Evolutionary conservation across 2,113 vertebrate species (phyloP).

Genomic region (Myanophis thanlyinensis): DNA sequence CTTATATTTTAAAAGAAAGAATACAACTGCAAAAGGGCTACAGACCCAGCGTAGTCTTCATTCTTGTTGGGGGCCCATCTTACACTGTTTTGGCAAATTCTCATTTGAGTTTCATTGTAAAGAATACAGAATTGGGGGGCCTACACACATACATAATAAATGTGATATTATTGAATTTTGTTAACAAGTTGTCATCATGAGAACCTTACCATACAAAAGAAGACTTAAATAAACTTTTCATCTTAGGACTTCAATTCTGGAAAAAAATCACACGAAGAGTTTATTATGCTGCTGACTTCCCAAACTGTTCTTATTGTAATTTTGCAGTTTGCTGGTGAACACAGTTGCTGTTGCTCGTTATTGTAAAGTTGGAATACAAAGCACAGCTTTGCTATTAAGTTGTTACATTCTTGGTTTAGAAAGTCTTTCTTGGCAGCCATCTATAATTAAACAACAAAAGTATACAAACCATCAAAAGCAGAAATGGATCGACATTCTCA

Average conservation of each 20-base stretch:
- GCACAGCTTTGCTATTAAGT: slow-evolving; percentile 62
- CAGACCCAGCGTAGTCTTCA: slow-evolving; percentile 12
- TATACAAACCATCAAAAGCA: slow-evolving; percentile 8
- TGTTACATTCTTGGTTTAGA: slow-evolving; percentile 58
- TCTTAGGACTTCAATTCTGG: slow-evolving; percentile 17
- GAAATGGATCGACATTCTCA: not conserved
- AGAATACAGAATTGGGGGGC: slow-evolving; percentile 58
- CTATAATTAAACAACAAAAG: slow-evolving; percentile 53
- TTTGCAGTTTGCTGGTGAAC: slow-evolving; percentile 68
- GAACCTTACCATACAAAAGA: slow-evolving; percentile 21
- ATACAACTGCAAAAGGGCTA: not conserved
- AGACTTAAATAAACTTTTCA: slow-evolving; percentile 41
- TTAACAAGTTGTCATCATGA: not conserved
- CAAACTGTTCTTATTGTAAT: slow-evolving; percentile 50
- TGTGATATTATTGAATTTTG: slow-evolving; percentile 13
- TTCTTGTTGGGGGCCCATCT: slow-evolving; percentile 33
- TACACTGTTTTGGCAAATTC: slow-evolving; percentile 39
- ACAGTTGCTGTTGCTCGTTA: slow-evolving; percentile 60
- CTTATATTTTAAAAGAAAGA: not conserved
- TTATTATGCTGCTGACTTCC: slow-evolving; percentile 46
- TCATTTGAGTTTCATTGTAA: slow-evolving; percentile 41
- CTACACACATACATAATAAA: slow-evolving; percentile 50
- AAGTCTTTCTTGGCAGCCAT: slow-evolving; percentile 58
- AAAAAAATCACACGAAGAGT: slow-evolving; percentile 56
- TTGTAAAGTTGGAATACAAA: slow-evolving; percentile 65